A percentile compares a stretch with the other conserved stretches of the same genome.
phyloP scores from a whole-genome alignment of 2,113 vertebrate genomes.

The Leucopternis melanops region DNA sequence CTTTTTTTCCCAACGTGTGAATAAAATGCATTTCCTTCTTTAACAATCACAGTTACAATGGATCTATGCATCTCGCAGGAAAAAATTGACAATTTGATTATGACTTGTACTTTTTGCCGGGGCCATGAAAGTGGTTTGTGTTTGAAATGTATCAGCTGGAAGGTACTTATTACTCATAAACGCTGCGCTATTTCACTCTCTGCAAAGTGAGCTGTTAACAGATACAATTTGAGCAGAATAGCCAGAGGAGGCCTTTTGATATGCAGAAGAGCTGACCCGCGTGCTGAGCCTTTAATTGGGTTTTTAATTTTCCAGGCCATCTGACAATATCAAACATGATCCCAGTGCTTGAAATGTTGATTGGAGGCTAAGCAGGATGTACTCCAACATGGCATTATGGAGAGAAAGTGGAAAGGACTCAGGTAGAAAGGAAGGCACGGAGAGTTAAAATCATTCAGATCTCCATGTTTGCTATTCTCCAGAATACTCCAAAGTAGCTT shows the following conservation, averaged over 20 bases:
- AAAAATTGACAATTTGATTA: constrained; percentile 92
- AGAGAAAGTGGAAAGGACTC: constrained; percentile 73
- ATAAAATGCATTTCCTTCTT: constrained; percentile 86
- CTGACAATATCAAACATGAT: constrained; percentile 99
- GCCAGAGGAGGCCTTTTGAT: constrained; percentile 99
- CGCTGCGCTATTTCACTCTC: constrained; percentile 91
- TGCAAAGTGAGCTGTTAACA: constrained; percentile 99
- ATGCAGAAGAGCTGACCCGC: constrained; percentile 99
- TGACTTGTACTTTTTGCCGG: constrained; percentile 91
- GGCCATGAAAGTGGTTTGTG: constrained; percentile 91
- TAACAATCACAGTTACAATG: constrained; percentile 85
- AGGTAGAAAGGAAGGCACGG: constrained; percentile 70
- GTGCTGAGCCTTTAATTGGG: constrained; percentile 99
- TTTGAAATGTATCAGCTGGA: constrained; percentile 93
- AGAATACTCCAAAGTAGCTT: constrained; percentile 41
- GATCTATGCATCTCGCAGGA: constrained; percentile 86
- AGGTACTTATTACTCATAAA: constrained; percentile 99
- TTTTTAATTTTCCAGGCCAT: constrained; percentile 99
- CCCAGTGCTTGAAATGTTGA: constrained; percentile 93
- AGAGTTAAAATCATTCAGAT: constrained; percentile 57
- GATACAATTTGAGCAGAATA: constrained; percentile 98
- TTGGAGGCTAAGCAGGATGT: constrained; percentile 89
- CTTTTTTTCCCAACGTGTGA: constrained; percentile 82
- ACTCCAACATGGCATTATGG: constrained; percentile 81
- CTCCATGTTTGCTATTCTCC: constrained; percentile 41